A percentile compares a stretch with the other conserved stretches of the same genome.
Evolutionary conservation across 2,888 invertebrate genomes (phyloP).

Genomic region (Girardia tigrina): DNA sequence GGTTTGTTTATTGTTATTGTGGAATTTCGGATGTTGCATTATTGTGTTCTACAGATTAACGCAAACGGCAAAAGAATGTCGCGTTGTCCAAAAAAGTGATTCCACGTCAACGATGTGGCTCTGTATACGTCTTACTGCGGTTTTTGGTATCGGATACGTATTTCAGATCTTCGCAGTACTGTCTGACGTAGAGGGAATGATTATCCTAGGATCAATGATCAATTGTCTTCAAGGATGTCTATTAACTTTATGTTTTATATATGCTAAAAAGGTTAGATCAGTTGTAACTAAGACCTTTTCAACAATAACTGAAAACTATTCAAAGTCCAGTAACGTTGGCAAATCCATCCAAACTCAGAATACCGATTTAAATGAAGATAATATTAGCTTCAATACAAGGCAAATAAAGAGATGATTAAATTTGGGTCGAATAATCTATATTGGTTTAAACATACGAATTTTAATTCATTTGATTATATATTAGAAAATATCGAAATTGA

Average conservation of each 20-base stretch:
- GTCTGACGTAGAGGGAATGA: background rate
- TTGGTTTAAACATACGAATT: too few relatives aligned
- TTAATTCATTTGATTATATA: too few relatives aligned
- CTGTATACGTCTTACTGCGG: background rate
- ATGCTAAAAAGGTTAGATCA: background rate
- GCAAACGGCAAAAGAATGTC: background rate
- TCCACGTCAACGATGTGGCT: background rate
- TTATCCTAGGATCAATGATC: background rate
- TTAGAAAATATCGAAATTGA: too few relatives aligned
- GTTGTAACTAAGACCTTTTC: background rate
- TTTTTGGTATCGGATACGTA: background rate
- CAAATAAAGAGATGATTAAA: too few relatives aligned
- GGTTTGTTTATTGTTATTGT: background rate
- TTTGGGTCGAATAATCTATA: too few relatives aligned
- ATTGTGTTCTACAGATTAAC: background rate
- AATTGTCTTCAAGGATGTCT: background rate
- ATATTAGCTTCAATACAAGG: too few relatives aligned
- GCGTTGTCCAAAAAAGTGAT: background rate
- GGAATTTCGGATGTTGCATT: background rate
- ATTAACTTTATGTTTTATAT: background rate
- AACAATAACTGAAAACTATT: background rate
- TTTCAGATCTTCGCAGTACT: background rate
- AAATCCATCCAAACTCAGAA: background rate
- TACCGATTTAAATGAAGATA: background rate
- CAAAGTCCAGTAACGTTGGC: background rate